These are phyloP conservation scores for Chrysina gloriosa DNA, from an alignment of 2,888 invertebrate species.

Conservation along the genomic window DNA sequence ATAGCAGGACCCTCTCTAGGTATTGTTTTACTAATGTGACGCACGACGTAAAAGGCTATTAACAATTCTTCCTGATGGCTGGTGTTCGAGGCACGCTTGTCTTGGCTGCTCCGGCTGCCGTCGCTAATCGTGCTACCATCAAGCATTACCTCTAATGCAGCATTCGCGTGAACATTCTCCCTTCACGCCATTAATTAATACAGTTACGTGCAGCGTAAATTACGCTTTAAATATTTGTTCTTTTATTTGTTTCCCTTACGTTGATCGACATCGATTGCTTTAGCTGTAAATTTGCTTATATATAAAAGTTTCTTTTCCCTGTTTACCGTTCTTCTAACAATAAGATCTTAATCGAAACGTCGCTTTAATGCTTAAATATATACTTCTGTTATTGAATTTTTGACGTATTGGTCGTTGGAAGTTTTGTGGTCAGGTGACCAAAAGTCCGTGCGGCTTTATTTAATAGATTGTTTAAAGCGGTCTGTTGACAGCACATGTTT, in stretches of 20 bases:
- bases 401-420: no score
- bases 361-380: background rate
- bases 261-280: slow-evolving; percentile 11
- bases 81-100: slow-evolving; percentile 35
- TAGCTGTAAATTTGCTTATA: slow-evolving; percentile 17
- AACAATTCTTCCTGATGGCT: slow-evolving; percentile 51
- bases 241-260: slow-evolving; percentile 42
- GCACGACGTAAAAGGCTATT: slow-evolving; percentile 54
- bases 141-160: slow-evolving; percentile 55
- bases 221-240: slow-evolving; percentile 55
- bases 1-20: slow-evolving; percentile 17
- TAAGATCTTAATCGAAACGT: background rate
- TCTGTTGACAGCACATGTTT: no score
- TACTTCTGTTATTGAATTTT: no score
- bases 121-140: slow-evolving; percentile 53
- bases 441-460: no score
- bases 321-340: background rate
- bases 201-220: slow-evolving; percentile 53
- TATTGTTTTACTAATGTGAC: slow-evolving; percentile 56
- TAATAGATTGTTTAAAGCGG: no score
- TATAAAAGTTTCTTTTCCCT: background rate
- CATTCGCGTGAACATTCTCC: slow-evolving; percentile 53
- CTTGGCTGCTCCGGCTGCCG: slow-evolving; percentile 32
- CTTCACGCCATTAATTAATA: slow-evolving; percentile 54
- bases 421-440: no score